Conservation (phyloP, 2,888 invertebrate species). For the Eristalis intricaria region DNA sequence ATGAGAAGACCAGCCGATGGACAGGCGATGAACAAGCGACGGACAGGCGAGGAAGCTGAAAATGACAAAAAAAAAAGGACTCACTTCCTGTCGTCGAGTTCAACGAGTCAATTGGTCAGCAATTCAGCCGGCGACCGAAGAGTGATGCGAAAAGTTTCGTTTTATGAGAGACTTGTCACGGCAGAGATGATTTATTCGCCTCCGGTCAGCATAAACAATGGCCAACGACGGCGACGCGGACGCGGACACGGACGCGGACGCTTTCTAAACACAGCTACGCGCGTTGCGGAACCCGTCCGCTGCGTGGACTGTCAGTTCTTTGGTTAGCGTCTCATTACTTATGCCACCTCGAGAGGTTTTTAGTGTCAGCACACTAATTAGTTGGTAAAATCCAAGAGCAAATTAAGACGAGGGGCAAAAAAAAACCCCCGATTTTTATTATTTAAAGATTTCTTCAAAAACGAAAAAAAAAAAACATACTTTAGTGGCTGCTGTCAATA, state of each 20-base stretch:
- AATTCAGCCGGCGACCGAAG: not conserved
- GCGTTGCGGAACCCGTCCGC: not conserved
- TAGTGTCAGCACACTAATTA: not conserved
- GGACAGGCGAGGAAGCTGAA: not conserved
- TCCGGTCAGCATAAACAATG: not conserved
- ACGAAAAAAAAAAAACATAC: not conserved
- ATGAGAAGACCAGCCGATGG: not conserved
- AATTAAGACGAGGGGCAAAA: not conserved
- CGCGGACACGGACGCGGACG: not conserved
- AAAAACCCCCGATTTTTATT: conserved; percentile 37
- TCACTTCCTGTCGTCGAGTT: conserved; percentile 3
- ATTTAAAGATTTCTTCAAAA: not conserved
- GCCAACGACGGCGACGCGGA: not conserved
- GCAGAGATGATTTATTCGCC: not conserved
- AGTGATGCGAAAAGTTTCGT: not conserved
- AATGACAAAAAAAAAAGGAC: not conserved
- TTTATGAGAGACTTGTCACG: not conserved
- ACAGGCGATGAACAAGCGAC: not conserved
- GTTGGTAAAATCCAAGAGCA: not conserved
- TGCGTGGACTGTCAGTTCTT: not conserved
- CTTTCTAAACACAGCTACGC: not conserved
- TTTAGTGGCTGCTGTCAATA: conserved; percentile 1
- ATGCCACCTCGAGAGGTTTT: not conserved
- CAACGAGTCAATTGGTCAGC: not conserved
- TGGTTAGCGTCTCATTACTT: not conserved